These are phyloP conservation scores for Parnassius glacialis DNA, from an alignment of 2,888 invertebrate species.

Conservation along the genomic window DNA sequence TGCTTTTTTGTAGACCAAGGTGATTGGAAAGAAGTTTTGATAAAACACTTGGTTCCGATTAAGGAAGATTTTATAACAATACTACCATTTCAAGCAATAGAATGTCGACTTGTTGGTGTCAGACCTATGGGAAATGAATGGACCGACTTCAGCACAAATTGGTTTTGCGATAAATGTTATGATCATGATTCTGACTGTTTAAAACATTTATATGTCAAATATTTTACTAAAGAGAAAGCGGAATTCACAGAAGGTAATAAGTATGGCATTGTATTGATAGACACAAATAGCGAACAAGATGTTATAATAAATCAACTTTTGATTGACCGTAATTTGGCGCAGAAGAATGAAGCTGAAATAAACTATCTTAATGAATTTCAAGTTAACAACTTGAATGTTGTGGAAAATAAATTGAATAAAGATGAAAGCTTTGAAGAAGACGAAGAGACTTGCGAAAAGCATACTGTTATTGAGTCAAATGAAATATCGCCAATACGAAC, in stretches of 20 bases:
- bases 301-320: constrained; percentile 72
- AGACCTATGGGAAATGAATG: constrained; percentile 69
- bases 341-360: constrained; percentile 47
- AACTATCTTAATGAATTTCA: constrained; percentile 44
- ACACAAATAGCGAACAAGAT: constrained; percentile 61
- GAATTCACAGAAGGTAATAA: constrained; percentile 63
- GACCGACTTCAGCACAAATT: constrained; percentile 75
- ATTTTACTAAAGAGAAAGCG: constrained; percentile 58
- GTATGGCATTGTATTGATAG: constrained; percentile 74
- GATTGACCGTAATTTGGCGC: constrained; percentile 73
- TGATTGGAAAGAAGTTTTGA: constrained; percentile 68
- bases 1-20: constrained; percentile 85
- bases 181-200: constrained; percentile 54
- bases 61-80: constrained; percentile 69
- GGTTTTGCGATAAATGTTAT: constrained; percentile 70
- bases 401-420: constrained; percentile 21
- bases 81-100: constrained; percentile 84
- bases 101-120: constrained; percentile 81
- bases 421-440: constrained; percentile 28
- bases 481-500: constrained; percentile 29
- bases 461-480: constrained; percentile 3
- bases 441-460: constrained; percentile 29
- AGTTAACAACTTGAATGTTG: constrained; percentile 30
- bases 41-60: constrained; percentile 67
- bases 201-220: constrained; percentile 67